A percentile compares a stretch with the other conserved stretches of the same genome.
These are phyloP conservation scores for Ageneiosus marmoratus DNA, from an alignment of 2,113 vertebrate species.

Conservation along the genomic window DNA sequence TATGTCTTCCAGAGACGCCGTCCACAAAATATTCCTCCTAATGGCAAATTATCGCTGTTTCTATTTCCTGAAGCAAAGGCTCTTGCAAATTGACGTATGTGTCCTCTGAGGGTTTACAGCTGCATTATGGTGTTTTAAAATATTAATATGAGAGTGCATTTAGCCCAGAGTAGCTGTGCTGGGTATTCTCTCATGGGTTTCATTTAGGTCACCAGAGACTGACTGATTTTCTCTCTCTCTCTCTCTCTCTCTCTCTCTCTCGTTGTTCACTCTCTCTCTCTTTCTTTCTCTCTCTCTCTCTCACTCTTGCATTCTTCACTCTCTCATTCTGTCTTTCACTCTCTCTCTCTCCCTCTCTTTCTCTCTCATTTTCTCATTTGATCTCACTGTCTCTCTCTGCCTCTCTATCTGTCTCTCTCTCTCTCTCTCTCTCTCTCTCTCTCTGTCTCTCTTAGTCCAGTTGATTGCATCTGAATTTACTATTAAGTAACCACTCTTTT, in stretches of 20 bases:
- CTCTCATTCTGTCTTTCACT: neutral
- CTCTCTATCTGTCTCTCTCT: too few relatives aligned
- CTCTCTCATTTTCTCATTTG: too few relatives aligned
- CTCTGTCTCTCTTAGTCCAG: neutral
- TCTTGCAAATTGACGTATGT: slow-evolving; percentile 96
- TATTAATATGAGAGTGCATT: slow-evolving; percentile 99
- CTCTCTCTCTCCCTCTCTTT: too few relatives aligned
- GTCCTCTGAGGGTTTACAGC: slow-evolving; percentile 90
- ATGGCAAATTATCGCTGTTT: slow-evolving; percentile 91
- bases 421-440: slow-evolving; percentile 1
- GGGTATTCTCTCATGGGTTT: slow-evolving; percentile 90
- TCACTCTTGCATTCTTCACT: neutral
- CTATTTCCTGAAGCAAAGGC: slow-evolving; percentile 89
- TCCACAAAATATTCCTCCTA: slow-evolving; percentile 89
- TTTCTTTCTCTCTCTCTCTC: neutral
- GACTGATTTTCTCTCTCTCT: slow-evolving; percentile 62
- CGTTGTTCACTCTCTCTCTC: neutral
- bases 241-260: slow-evolving; percentile 25
- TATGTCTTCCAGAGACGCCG: slow-evolving; percentile 83
- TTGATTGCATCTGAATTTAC: slow-evolving; percentile 19
- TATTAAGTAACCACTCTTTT: slow-evolving; percentile 17
- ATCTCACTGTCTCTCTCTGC: neutral
- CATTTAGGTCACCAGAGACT: slow-evolving; percentile 90
- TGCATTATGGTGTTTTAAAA: slow-evolving; percentile 99
- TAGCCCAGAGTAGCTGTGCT: slow-evolving; percentile 91